Base-by-base conservation (phyloP, 2,797 vertebrate species). In the Alectoris magna region DNA sequence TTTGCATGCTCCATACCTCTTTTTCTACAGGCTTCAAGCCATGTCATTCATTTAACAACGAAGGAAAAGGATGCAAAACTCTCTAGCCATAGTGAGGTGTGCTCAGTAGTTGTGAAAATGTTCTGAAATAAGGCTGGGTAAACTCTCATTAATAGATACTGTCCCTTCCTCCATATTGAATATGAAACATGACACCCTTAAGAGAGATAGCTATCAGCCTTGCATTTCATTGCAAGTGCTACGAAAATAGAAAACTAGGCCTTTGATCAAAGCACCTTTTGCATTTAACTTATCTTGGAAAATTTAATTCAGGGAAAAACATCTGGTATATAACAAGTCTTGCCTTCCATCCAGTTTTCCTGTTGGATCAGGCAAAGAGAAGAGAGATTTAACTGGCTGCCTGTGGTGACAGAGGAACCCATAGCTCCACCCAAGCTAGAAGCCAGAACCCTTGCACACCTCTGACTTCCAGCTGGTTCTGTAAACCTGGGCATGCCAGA, bases 251-350 rank as follows among this genome's bases (percentile, higher is more conserved):
- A 14, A 10, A 34, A 38, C 1, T 1, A 48, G 46, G 26, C 24
- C 29, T 88, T 84, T 78, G 3, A 5, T 80, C 68, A 85, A 83
- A 74, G 34, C 24, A 51, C 2, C 3, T 44, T 69, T 82, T 84
- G 51, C 70, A 59, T 86, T 91, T 89, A 66, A 49, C 27, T 89
- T 69, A 67, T 12, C 43, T 80, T 71, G 87, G 70, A 95, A 95
- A 91, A 91, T 73, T 87, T 81, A 55, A 49, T 87, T 88, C 69
- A 78, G 62, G 83, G 66, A 74, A 23, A 55, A 95, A 67, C 39
- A 87, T 91, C 69, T 94, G 71, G n/a, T 92, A 67, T 81, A 58
- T 86, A 91, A 93, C n/a, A 95, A 68, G 29, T 75, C 39, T 85
- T 87, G 76, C 73, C 66, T 93, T 77, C 68, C 86, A 89, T 59